Evolutionary conservation across 2,888 invertebrate genomes (phyloP), one percentile per base, ranked within the genome.

Genomic region (Xiphydria camelus): DNA sequence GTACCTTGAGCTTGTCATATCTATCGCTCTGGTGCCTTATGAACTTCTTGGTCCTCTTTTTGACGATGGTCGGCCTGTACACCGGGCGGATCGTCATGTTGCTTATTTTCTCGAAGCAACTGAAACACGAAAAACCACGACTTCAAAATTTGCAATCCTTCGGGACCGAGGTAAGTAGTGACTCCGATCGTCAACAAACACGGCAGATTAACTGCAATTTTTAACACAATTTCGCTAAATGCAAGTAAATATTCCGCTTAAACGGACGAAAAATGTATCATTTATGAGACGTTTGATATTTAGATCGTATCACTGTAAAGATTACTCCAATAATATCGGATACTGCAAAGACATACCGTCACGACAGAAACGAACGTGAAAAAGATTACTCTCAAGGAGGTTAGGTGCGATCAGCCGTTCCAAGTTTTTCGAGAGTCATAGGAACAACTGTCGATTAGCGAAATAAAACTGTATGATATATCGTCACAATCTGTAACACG

Each of bases 11-110:
- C 80, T 95, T 95, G 62, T 87, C 88, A 88, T 97, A 98, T 76
- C 98, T 87, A 80, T 99, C 98, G 72, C 94, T 94, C 79, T 99
- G 98, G 79, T 99, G 98, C 60, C 99, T 88, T 71, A 92, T 95
- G 80, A 99, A 99, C 80, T 92, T 93, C 83, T 97, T 97, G 66
- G 93, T 92, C 79, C 97, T 87, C 83, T 99, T 99, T 82, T 99
- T 97, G 61, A 96, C 86, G 77, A 96, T 93, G 72, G 83, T 87
- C 21, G 92, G 91, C 77, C 91, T 87, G 74, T 90, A 90, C 54
- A 91, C 88, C 64, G 94, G 94, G 79, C 91, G 83, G 75, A 92
- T 91, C 75, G 93, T 89, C 90, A 91, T 91, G 80, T 82, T 88
- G 76, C 69, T 71, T 48, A 42, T 32, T 42, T 47, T 59, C 49